Base-by-base conservation (phyloP, 2,888 invertebrate genomes). In the Psococerastis gibbosa region DNA sequence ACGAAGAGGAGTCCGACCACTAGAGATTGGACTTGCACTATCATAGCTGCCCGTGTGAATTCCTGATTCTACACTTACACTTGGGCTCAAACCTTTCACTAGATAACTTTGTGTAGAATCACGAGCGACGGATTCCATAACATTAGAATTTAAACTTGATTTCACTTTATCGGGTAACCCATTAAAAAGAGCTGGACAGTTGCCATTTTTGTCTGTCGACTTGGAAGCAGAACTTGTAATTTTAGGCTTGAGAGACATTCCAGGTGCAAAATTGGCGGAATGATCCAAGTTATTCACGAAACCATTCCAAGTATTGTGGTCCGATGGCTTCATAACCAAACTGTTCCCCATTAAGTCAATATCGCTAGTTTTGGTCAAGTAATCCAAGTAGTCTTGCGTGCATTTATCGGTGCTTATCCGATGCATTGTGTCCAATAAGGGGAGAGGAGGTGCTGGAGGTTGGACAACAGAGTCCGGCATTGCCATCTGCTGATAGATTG, bases 31-130 rank as follows among this genome's bases (percentile, higher is more conserved):
- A 13, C 18, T 18, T 4, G 38, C 38, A 38, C 38, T 38, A 6
- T 38, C 38, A 20, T 18, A 38, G 18, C 38, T 38, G 5, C 17
- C 11, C 20, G 38, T 38, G 22, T 38, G 38, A 18, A 38, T 22
- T 17, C 22, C 22, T 18, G 38, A 38, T 20, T 38, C 38, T 6
- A 20, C 38, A 38, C 38, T 38, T 13, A 22, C 38, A 38, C 38
- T 38, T 16, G 38, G 38, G 38, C 38, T 38, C 8, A 22, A 20
- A 13, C 38, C 22, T 27, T 27, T 27, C 27, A 27, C 27, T 6
- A 27, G 27, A 11, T 9, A 27, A 11, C 27, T 27, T 11, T 27
- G 27, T 6, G 27, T 27, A 6, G 11, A 11, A 9, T 27, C 27
- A 11, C 27, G 27, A 11, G 6, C 11, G 8, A 27, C 8, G 8